Evolutionary conservation across 1,140 invertebrate species (phyloP), one percentile per base, ranked within the genome.

Genomic region (Trichoplusia ni): DNA sequence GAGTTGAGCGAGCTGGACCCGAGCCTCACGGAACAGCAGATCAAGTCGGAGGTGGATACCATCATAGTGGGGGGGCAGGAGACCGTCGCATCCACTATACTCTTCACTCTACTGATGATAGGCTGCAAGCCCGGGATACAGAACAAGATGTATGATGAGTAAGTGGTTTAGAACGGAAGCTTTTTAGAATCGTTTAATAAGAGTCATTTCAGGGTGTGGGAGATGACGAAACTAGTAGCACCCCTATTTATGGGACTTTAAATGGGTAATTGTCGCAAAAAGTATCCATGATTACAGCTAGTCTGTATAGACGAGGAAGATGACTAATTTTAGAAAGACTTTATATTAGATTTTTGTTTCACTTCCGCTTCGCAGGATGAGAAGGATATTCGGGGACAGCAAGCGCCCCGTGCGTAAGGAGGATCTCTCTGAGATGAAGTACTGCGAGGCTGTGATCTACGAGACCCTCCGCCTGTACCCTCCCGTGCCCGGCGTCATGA

Each of bases 391-490:
- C 42, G 81, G 83, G 0, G 74, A 85, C 8, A 77, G 64, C 13
- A 77, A 69, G 3, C 64, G 79, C 0, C 40, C 75, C 2, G 75
- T 87, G 0, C 16, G 7, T 4, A 81, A 79, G 21, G 92, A 94
- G 13, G 93, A 94, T 70, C 67, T 95, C 5, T 65, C 81, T 6
- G 81, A 89, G n/a, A 86, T 95, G 82, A 86, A 87, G 46, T 95
- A 94, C 76, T 76, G 94, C 42, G 94, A 95, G 69, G 88, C 91
- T 16, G 91, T 93, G 4, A 91, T 95, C 13, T 93, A 94, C 64
- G 95, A 95, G 88, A 92, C 93, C 0, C 71, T 95, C 23, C 74
- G 94, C 46, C 47, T 94, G n/a, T 94, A 91, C 69, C 94, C 94
- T 2, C 89, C 93, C 1, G 92, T 92, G 1, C 93, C 94, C 2